These are phyloP conservation scores for Seriola quinqueradiata DNA, from an alignment of 2,113 vertebrate genomes.

Conservation along the genomic window DNA sequence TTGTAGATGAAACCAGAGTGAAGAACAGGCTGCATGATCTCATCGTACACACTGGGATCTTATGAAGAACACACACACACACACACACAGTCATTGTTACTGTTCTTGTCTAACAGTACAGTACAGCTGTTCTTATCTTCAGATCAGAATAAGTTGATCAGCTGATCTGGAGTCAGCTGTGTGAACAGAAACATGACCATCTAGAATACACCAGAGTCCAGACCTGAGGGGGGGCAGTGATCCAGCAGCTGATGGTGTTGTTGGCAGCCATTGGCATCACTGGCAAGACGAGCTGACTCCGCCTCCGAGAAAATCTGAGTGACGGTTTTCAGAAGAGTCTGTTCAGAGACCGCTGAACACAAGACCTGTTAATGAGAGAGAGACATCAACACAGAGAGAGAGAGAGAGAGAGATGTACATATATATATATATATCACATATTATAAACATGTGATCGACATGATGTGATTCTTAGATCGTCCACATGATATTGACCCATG, in stretches of 20 bases:
- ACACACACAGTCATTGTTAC: too few relatives aligned
- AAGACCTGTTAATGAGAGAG: slow-evolving; percentile 81
- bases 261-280: slow-evolving; percentile 49
- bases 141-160: too few relatives aligned
- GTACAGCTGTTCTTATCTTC: too few relatives aligned
- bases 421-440: too few relatives aligned
- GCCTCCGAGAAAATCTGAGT: slow-evolving; percentile 92
- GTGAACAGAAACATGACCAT: too few relatives aligned
- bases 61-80: neutral
- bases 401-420: too few relatives aligned
- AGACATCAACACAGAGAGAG: neutral
- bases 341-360: slow-evolving; percentile 90
- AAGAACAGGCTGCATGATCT: slow-evolving; percentile 91
- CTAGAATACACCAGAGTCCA: neutral
- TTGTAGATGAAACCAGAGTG: slow-evolving; percentile 92
- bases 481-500: too few relatives aligned
- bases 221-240: slow-evolving; percentile 42
- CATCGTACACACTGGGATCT: slow-evolving; percentile 91
- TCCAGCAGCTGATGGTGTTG: slow-evolving; percentile 38
- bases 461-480: too few relatives aligned
- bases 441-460: too few relatives aligned
- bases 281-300: slow-evolving; percentile 76
- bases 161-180: too few relatives aligned
- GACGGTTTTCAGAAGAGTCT: slow-evolving; percentile 92
- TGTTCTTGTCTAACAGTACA: too few relatives aligned